phyloP scores from a whole-genome alignment of 2,888 invertebrate genomes.

The Drosophila testacea region DNA sequence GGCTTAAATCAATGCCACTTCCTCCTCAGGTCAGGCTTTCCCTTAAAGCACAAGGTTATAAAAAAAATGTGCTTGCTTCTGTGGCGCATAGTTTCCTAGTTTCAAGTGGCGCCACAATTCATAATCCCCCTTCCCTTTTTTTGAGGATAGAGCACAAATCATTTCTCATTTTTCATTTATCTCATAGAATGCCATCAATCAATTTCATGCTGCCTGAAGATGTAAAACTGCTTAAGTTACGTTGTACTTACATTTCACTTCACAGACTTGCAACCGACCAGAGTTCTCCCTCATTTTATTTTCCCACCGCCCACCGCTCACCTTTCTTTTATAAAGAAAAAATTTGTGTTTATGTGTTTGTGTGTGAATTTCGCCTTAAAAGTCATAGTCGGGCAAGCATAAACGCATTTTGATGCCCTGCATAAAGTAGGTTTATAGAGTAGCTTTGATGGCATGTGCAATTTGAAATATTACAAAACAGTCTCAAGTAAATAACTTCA shows the following conservation, averaged over 20 bases:
- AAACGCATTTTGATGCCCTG: conserved; percentile 56
- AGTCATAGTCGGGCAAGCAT: conserved; percentile 58
- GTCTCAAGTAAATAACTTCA: too few relatives aligned
- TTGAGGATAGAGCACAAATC: conserved; percentile 41
- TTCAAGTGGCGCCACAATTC: conserved; percentile 43
- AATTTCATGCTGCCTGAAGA: conserved; percentile 75
- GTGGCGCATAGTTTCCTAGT: conserved; percentile 37
- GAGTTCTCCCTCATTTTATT: conserved; percentile 25
- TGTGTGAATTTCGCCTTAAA: conserved; percentile 42
- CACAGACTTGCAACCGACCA: conserved; percentile 38
- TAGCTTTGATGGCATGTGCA: background rate
- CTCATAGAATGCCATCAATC: conserved; percentile 69
- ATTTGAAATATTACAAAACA: background rate
- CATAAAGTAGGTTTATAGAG: background rate
- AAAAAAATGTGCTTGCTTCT: conserved; percentile 15
- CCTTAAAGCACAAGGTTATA: conserved; percentile 56
- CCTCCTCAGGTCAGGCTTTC: background rate
- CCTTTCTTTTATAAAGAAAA: conserved; percentile 24
- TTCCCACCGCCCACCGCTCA: background rate
- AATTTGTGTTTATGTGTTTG: conserved; percentile 10
- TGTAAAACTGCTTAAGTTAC: conserved; percentile 78
- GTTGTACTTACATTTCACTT: conserved; percentile 77
- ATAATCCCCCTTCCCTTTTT: conserved; percentile 46
- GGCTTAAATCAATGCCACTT: conserved; percentile 69
- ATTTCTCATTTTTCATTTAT: conserved; percentile 75